Conservation (phyloP, 2,888 invertebrate genomes). For the Papilio demoleus region DNA sequence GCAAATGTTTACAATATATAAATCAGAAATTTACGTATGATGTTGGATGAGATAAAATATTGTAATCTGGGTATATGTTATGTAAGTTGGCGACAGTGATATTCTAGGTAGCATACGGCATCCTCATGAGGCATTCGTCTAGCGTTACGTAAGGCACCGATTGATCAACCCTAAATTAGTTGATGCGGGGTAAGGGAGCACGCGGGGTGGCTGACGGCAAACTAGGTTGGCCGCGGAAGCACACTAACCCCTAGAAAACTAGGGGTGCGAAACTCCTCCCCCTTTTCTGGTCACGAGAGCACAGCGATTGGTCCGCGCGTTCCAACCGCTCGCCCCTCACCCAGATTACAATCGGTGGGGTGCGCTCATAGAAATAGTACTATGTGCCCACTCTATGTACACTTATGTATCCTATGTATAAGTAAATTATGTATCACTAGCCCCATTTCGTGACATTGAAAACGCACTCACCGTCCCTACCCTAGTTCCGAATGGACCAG, state of each 20-base stretch:
- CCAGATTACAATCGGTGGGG: constrained; percentile 83
- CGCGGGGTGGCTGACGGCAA: constrained; percentile 73
- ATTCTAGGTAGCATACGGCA: constrained; percentile 32
- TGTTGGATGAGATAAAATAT: not conserved
- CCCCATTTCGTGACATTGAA: constrained; percentile 78
- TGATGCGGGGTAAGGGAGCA: constrained; percentile 62
- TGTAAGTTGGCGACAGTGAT: constrained; percentile 1
- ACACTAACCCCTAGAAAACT: constrained; percentile 84
- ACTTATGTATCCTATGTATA: constrained; percentile 61
- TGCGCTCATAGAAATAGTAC: constrained; percentile 82
- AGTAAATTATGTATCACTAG: constrained; percentile 66
- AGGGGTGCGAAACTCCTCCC: constrained; percentile 84
- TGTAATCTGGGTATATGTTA: not conserved
- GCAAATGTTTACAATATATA: not conserved
- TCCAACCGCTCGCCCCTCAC: constrained; percentile 78
- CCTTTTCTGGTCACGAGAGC: constrained; percentile 82
- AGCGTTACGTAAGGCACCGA: constrained; percentile 77
- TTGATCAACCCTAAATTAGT: constrained; percentile 83
- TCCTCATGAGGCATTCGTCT: constrained; percentile 57
- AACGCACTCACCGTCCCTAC: constrained; percentile 51
- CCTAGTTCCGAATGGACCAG: constrained; percentile 23
- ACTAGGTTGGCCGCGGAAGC: constrained; percentile 84
- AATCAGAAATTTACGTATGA: not conserved
- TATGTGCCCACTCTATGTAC: constrained; percentile 73
- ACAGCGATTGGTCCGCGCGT: constrained; percentile 80